phyloP scores from a whole-genome alignment of 2,113 vertebrate genomes.

The Merops nubicus region DNA sequence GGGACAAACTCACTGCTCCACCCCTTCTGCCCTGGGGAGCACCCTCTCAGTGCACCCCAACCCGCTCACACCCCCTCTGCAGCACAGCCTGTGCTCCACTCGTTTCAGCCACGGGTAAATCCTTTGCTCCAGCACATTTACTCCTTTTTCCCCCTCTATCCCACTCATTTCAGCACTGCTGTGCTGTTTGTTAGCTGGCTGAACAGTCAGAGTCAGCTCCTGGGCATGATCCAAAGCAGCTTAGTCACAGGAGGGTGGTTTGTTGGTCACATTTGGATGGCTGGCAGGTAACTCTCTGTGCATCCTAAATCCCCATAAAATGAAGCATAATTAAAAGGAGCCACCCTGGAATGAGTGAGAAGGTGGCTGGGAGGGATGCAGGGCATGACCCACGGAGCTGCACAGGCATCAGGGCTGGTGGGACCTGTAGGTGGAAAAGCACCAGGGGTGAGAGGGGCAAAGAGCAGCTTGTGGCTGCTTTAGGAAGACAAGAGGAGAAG shows the following conservation, averaged over 20 bases:
- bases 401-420: neutral
- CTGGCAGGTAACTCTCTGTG: conserved; percentile 7
- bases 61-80: accelerated
- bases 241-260: conserved; percentile 31
- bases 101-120: accelerated
- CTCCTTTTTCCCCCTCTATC: accelerated
- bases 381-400: neutral
- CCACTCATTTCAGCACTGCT: neutral
- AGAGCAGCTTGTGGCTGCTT: neutral
- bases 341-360: neutral
- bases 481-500: neutral
- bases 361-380: accelerated
- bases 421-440: neutral
- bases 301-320: neutral
- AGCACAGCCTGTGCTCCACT: neutral
- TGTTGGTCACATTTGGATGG: neutral
- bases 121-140: neutral
- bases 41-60: neutral
- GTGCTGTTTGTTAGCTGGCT: neutral
- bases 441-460: neutral
- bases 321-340: neutral
- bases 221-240: conserved; percentile 29
- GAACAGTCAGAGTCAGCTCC: conserved; percentile 33
- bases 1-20: neutral
- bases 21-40: neutral